Percentiles rank a stretch among this genome's conserved stretches.
These are phyloP conservation scores for Eunapius fragilis DNA, from an alignment of 37 sponge, comb jelly and placozoan species.

Conservation along the genomic window DNA sequence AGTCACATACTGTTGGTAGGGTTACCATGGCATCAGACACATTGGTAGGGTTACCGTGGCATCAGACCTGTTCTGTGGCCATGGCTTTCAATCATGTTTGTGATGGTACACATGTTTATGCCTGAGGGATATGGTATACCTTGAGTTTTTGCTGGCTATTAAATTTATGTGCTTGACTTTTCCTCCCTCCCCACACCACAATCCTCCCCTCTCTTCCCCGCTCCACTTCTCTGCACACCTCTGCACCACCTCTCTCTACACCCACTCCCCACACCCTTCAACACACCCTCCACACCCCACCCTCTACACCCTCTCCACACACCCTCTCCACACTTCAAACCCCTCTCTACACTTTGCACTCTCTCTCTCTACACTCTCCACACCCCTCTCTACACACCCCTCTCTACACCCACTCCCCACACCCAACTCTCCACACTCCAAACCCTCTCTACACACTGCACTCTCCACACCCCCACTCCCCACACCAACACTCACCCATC, in stretches of 20 bases:
- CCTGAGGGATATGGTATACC: no score
- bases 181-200: neutral
- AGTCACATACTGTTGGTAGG: no score
- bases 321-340: no score
- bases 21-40: conserved; percentile 21
- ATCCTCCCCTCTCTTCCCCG: no score
- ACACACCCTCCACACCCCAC: no score
- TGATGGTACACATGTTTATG: no score
- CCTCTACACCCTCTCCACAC: neutral
- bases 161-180: neutral
- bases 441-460: no score
- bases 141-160: no score
- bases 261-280: no score
- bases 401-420: neutral
- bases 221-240: no score
- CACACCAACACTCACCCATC: neutral
- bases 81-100: no score
- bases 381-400: neutral
- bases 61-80: conserved; percentile 72
- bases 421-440: neutral
- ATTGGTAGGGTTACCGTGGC: conserved; percentile 75
- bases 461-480: neutral
- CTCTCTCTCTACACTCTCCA: neutral
- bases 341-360: neutral
- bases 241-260: no score